phyloP scores from a whole-genome alignment of 2,113 vertebrate genomes.

The Nerophis lumbriciformis region DNA sequence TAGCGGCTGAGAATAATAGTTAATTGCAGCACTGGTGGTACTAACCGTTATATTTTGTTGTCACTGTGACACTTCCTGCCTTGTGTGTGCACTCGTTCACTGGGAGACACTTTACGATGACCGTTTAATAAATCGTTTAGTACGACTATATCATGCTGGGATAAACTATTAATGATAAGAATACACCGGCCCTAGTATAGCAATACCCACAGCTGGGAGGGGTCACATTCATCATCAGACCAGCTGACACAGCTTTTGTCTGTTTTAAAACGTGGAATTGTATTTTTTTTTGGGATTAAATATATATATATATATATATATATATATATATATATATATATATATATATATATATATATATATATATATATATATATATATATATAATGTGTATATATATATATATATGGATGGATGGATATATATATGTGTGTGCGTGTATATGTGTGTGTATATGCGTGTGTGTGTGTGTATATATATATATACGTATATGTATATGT shows the following conservation, averaged over 20 bases:
- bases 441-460: not conserved
- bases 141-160: not conserved
- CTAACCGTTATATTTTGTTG: not conserved
- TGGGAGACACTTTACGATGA: not conserved
- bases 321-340: too few relatives aligned
- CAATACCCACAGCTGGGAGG: too few relatives aligned
- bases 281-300: too few relatives aligned
- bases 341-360: too few relatives aligned
- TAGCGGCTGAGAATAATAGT: not conserved
- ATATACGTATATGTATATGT: too few relatives aligned
- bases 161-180: not conserved
- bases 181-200: not conserved
- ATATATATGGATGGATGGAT: not conserved
- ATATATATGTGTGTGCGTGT: not conserved
- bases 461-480: too few relatives aligned
- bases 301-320: too few relatives aligned
- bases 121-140: not conserved
- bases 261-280: too few relatives aligned
- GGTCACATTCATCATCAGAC: too few relatives aligned
- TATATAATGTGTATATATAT: too few relatives aligned
- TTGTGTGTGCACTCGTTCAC: not conserved
- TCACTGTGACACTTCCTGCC: not conserved
- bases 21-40: not conserved
- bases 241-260: too few relatives aligned
- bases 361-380: too few relatives aligned